Base-by-base conservation (phyloP, 2,888 invertebrate genomes). In the Heliconius charithonia region DNA sequence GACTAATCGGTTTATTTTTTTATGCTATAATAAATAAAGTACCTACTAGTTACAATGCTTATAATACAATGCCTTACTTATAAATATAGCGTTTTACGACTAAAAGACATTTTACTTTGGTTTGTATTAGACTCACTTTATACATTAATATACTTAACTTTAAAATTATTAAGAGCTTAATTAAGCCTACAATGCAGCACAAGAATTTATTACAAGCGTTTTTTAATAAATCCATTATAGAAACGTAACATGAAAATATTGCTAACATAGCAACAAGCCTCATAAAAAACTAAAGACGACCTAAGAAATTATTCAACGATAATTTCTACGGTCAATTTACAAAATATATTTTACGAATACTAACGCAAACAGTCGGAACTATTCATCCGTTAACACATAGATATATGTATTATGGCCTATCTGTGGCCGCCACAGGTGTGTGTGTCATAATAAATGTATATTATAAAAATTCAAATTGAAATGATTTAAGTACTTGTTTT, bases 11-110 rank as follows among this genome's bases (percentile, higher is more conserved):
- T 41, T 69, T 25, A 45, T 63, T 63, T 27, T 16, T 63, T 67
- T 76, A 59, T 16, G 22, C 72, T 76, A 73, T 45, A 76, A 76
- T 79, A 66, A 67, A 73, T 72, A 73, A 79, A 75, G 41, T 69
- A 62, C 59, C 75, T 77, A 78, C 13, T 63, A 63, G 63, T 78
- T 80, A 77, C 73, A 78, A 63, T 70, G 56, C 63, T 71, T 78
- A 80, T 72, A 80, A 32, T 81, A 83, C 82, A 83, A 82, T 81
- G 79, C 77, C 81, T 87, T 88, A 82, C 83, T 84, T 89, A 92
- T 92, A 92, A 93, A 94, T 93, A 93, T 93, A 94, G 93, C 94
- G 94, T 94, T 93, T 93, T 86, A 94, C 93, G 91, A 93, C 92
- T 94, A 91, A 90, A 90, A 91, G 89, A 93, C 91, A 93, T 91